Conservation (phyloP, 2,797 vertebrate genomes). For the Chrysocyon brachyurus region DNA sequence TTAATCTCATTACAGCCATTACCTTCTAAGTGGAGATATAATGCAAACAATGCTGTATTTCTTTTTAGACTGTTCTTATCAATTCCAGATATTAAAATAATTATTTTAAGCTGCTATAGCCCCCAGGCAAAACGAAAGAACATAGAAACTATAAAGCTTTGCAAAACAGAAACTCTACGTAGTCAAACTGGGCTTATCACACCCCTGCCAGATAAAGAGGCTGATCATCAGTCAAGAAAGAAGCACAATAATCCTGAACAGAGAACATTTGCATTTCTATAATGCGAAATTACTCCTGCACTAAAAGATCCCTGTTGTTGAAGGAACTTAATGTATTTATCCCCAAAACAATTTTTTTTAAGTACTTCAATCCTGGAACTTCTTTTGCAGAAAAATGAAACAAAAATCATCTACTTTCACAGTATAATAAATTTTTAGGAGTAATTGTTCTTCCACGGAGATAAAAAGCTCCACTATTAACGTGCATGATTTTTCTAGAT, state of each 20-base stretch:
- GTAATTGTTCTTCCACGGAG: slow-evolving; percentile 77
- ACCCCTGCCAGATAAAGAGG: slow-evolving; percentile 69
- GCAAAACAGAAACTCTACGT: slow-evolving; percentile 71
- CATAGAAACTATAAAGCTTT: slow-evolving; percentile 56
- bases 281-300: slow-evolving; percentile 60
- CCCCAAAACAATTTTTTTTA: slow-evolving; percentile 73
- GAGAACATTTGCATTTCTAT: slow-evolving; percentile 74
- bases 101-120: slow-evolving; percentile 76
- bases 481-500: slow-evolving; percentile 72
- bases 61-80: slow-evolving; percentile 71
- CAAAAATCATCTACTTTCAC: slow-evolving; percentile 62
- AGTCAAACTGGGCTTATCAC: slow-evolving; percentile 56
- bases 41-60: slow-evolving; percentile 65
- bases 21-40: slow-evolving; percentile 61
- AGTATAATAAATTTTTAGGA: slow-evolving; percentile 70
- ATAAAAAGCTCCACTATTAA: slow-evolving; percentile 73
- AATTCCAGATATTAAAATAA: slow-evolving; percentile 81
- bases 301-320: slow-evolving; percentile 52
- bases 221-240: slow-evolving; percentile 64
- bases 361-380: slow-evolving; percentile 39
- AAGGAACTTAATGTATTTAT: slow-evolving; percentile 69
- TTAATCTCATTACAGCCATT: slow-evolving; percentile 65
- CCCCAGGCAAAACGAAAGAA: slow-evolving; percentile 42
- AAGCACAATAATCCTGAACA: slow-evolving; percentile 65
- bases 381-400: slow-evolving; percentile 68